Conservation (phyloP, 2,797 vertebrate genomes). For the Chromis chromis region DNA sequence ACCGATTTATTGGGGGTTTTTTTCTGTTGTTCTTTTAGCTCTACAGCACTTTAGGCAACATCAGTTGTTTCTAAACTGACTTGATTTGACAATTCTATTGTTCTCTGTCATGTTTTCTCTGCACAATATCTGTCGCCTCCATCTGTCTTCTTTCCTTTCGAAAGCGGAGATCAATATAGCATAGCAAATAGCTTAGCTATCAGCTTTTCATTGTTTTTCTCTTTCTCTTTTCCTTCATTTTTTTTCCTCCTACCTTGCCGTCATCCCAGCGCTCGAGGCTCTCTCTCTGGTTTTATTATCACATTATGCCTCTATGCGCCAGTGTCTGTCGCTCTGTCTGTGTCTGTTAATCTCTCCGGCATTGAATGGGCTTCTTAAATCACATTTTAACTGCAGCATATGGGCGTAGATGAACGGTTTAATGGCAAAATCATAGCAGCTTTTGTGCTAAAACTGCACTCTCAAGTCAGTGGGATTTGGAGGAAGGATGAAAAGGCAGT, state of each 20-base stretch:
- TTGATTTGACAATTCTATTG: neutral
- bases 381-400: conserved; percentile 60
- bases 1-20: too few relatives aligned
- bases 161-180: conserved; percentile 35
- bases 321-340: conserved; percentile 35
- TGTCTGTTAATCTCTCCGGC: conserved; percentile 37
- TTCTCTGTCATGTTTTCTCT: conserved; percentile 10
- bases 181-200: conserved; percentile 33
- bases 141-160: neutral
- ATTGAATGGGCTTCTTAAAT: conserved; percentile 60
- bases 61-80: too few relatives aligned
- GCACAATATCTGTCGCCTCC: neutral
- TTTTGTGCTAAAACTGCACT: conserved; percentile 31
- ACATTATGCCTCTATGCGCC: conserved; percentile 33
- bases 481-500: conserved; percentile 24
- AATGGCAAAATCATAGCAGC: conserved; percentile 48
- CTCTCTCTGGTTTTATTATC: conserved; percentile 21
- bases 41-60: too few relatives aligned
- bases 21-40: too few relatives aligned
- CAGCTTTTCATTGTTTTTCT: conserved; percentile 39
- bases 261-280: conserved; percentile 33
- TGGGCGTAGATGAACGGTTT: conserved; percentile 53
- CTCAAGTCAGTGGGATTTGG: conserved; percentile 30
- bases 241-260: conserved; percentile 30
- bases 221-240: conserved; percentile 9